Conservation (phyloP, 2,888 invertebrate species). For the Dryococelus australis region DNA sequence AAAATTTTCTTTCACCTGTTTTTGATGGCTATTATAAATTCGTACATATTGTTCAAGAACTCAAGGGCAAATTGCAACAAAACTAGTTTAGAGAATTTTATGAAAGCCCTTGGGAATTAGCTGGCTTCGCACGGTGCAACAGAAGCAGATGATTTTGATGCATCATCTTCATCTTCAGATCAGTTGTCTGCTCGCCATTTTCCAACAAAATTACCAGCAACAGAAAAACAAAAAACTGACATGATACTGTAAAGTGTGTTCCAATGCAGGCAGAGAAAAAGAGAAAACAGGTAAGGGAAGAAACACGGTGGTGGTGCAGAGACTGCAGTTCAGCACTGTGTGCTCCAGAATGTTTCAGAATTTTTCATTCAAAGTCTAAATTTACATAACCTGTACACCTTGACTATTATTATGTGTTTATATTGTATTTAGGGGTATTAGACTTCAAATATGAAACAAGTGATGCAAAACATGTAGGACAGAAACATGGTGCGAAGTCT, state of each 20-base stretch:
- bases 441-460: too few relatives aligned
- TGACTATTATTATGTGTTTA: too few relatives aligned
- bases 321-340: not conserved
- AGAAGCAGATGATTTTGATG: not conserved
- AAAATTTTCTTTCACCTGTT: not conserved
- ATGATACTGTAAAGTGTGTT: conserved; percentile 11
- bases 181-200: not conserved
- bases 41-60: not conserved
- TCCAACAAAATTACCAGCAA: not conserved
- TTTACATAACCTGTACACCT: not conserved
- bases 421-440: too few relatives aligned
- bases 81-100: not conserved
- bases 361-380: not conserved
- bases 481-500: too few relatives aligned
- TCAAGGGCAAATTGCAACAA: not conserved
- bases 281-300: not conserved
- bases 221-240: not conserved
- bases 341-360: not conserved
- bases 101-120: not conserved
- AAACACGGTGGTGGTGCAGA: not conserved
- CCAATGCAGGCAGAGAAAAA: not conserved
- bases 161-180: not conserved
- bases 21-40: not conserved
- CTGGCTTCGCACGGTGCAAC: not conserved
- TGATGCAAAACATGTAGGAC: too few relatives aligned